phyloP scores from a whole-genome alignment of 2,113 vertebrate genomes.

The Toxotes jaculatrix region DNA sequence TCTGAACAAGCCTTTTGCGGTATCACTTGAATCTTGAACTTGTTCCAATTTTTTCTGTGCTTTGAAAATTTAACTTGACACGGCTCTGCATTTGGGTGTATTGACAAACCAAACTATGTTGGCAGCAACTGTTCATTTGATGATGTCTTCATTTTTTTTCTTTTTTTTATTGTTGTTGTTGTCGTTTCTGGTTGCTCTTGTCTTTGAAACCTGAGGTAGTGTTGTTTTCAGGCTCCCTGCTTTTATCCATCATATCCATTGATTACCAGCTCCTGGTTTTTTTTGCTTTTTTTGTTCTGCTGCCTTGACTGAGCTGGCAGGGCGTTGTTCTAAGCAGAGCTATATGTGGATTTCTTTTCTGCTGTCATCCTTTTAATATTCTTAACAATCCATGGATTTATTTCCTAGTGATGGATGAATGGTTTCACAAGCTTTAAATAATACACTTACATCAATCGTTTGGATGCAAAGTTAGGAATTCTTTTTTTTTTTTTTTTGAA shows the following conservation, averaged over 20 bases:
- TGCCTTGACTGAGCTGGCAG: slow-evolving; percentile 41
- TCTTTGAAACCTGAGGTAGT: slow-evolving; percentile 29
- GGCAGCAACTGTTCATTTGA: slow-evolving; percentile 42
- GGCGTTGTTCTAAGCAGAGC: slow-evolving; percentile 36
- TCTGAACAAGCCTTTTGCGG: slow-evolving; percentile 17
- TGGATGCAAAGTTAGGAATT: neutral
- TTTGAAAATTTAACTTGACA: slow-evolving; percentile 32
- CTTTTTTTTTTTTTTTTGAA: neutral
- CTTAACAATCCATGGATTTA: slow-evolving; percentile 3
- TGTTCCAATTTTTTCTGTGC: slow-evolving; percentile 7
- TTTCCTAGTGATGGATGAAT: neutral
- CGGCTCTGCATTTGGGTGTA: slow-evolving; percentile 20
- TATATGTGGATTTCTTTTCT: slow-evolving; percentile 25
- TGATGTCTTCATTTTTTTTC: slow-evolving; percentile 31
- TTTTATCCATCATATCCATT: slow-evolving; percentile 46
- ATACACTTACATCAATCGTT: slow-evolving; percentile 12
- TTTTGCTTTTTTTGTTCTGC: neutral
- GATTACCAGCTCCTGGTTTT: slow-evolving; percentile 22
- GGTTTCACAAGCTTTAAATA: slow-evolving; percentile 30
- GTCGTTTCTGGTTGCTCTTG: slow-evolving; percentile 3
- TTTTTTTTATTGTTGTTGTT: neutral
- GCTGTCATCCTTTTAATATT: slow-evolving; percentile 27
- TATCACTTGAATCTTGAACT: slow-evolving; percentile 34
- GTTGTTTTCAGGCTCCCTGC: slow-evolving; percentile 38
- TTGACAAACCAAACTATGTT: slow-evolving; percentile 15